Evolutionary conservation across 2,797 vertebrate genomes (phyloP).

Genomic region (Myotis daubentonii): DNA sequence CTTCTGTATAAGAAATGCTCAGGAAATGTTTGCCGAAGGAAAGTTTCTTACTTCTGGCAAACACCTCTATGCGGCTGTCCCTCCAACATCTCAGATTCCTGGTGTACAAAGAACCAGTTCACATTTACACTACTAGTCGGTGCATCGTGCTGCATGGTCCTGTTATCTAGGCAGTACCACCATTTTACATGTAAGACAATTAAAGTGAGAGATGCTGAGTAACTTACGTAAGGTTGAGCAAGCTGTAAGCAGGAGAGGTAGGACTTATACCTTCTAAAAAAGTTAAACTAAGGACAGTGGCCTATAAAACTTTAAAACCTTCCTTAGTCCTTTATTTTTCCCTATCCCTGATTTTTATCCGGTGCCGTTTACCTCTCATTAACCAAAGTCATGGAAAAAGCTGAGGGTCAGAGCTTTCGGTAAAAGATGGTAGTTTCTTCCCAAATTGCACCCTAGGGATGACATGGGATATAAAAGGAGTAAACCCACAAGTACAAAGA

Average conservation of each 20-base stretch:
- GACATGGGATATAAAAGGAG: neutral
- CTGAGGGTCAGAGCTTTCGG: neutral
- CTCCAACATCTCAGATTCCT: neutral
- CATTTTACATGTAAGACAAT: neutral
- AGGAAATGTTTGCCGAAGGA: neutral
- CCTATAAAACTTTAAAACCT: neutral
- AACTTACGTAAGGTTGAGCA: neutral
- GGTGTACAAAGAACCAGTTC: neutral
- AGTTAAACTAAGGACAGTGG: neutral
- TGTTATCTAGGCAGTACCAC: neutral
- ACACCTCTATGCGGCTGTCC: neutral
- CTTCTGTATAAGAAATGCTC: neutral
- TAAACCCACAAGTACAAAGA: neutral
- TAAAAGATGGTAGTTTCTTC: neutral
- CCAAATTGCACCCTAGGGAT: neutral
- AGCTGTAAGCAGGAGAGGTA: neutral
- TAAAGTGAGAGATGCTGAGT: neutral
- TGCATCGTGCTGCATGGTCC: neutral
- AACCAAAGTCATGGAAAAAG: conserved; percentile 1
- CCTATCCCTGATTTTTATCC: neutral
- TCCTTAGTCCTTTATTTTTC: neutral
- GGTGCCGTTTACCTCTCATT: neutral
- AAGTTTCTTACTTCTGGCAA: neutral
- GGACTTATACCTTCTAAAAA: neutral
- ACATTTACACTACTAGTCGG: neutral